Conservation (phyloP, 64 coral and sea anemone genomes). For the Actinia tenebrosa region DNA sequence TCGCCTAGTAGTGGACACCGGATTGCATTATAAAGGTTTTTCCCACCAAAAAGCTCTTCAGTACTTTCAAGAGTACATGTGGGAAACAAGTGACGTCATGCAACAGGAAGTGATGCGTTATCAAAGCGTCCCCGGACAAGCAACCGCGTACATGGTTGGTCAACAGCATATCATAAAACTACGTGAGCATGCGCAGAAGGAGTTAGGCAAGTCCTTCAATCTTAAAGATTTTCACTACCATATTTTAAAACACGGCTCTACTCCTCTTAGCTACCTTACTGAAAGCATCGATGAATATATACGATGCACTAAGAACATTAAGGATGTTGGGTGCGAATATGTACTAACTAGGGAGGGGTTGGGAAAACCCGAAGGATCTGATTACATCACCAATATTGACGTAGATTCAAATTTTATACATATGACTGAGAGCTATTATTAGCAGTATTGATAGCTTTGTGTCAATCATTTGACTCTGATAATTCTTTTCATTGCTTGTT, state of each 20-base stretch:
- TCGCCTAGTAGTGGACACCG: slow-evolving; percentile 57
- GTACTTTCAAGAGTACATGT: slow-evolving; percentile 43
- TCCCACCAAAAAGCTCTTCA: slow-evolving; percentile 27
- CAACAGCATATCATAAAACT: slow-evolving; percentile 38
- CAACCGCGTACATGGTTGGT: slow-evolving; percentile 70
- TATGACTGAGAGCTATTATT: no score
- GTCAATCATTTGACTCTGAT: no score
- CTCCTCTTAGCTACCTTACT: slow-evolving; percentile 7
- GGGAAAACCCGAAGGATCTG: no score
- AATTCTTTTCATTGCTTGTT: no score
- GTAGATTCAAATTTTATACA: no score
- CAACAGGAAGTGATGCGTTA: slow-evolving; percentile 60
- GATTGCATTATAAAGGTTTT: slow-evolving; percentile 27
- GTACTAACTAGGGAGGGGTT: neutral
- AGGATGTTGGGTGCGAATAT: slow-evolving; percentile 1
- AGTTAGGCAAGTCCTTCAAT: slow-evolving; percentile 12
- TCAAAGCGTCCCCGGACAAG: slow-evolving; percentile 60
- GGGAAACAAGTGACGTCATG: slow-evolving; percentile 40
- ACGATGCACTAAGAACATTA: neutral
- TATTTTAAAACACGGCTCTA: neutral
- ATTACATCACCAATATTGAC: no score
- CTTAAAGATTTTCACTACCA: slow-evolving; percentile 64
- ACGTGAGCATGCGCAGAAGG: slow-evolving; percentile 5
- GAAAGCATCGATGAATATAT: slow-evolving; percentile 14
- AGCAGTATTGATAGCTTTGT: no score